Evolutionary conservation across 2,797 vertebrate species (phyloP).

Genomic region (Darevskia nairensis): DNA sequence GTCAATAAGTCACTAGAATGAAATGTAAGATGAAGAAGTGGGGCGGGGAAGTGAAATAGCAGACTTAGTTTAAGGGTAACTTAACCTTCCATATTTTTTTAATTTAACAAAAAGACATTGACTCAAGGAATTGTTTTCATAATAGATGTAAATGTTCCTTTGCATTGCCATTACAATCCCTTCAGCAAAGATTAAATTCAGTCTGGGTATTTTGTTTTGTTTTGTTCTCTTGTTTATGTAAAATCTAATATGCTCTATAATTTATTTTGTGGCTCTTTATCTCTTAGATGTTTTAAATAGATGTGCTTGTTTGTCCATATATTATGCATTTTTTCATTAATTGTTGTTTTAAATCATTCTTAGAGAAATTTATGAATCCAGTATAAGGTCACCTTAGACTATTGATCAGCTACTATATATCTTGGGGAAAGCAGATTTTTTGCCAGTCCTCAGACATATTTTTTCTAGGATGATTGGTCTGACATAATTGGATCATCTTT

Average conservation of each 20-base stretch:
- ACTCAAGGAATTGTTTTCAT: too few relatives aligned
- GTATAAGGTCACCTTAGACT: constrained; percentile 17
- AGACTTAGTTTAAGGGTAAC: too few relatives aligned
- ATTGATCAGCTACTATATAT: neutral
- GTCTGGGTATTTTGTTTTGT: neutral
- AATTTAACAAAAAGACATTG: too few relatives aligned
- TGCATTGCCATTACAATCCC: too few relatives aligned
- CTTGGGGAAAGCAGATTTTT: neutral
- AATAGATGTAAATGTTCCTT: too few relatives aligned
- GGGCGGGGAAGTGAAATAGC: too few relatives aligned
- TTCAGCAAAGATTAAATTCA: too few relatives aligned
- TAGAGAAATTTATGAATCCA: neutral
- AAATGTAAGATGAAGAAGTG: too few relatives aligned
- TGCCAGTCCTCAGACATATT: neutral
- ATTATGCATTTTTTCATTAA: neutral
- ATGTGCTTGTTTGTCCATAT: neutral
- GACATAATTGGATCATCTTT: constrained; percentile 21
- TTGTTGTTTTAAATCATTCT: neutral
- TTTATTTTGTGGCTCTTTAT: neutral
- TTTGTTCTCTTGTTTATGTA: too few relatives aligned
- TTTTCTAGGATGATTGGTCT: neutral
- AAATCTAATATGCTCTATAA: neutral
- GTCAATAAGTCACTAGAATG: too few relatives aligned
- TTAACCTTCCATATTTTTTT: too few relatives aligned
- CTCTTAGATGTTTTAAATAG: neutral